A percentile compares a stretch with the other conserved stretches of the same genome.
phyloP scores from a whole-genome alignment of 2,113 vertebrate genomes.

The Eclectus roratus region DNA sequence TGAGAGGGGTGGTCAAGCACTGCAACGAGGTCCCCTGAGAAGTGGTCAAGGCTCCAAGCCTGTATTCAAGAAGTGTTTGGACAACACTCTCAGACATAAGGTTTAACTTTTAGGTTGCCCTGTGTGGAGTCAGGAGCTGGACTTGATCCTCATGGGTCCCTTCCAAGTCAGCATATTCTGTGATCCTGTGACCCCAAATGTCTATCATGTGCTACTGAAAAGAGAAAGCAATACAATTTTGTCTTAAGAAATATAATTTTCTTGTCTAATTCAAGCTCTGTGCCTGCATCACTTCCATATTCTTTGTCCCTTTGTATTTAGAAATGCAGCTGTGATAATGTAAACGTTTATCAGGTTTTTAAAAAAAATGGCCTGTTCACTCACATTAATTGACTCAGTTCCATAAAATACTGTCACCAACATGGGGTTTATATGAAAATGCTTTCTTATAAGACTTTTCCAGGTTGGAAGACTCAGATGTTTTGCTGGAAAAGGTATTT shows the following conservation, averaged over 20 bases:
- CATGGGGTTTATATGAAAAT: too few species aligned
- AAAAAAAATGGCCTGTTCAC: too few species aligned
- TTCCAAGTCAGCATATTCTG: neutral
- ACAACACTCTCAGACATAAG: rapidly evolving
- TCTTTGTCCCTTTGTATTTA: too few species aligned
- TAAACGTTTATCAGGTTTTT: too few species aligned
- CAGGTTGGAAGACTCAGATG: too few species aligned
- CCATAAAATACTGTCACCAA: too few species aligned
- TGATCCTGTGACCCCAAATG: neutral
- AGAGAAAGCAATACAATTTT: conserved; percentile 6
- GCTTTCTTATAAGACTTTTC: too few species aligned
- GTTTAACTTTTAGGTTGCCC: neutral
- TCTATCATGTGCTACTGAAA: neutral
- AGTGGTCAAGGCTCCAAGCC: neutral
- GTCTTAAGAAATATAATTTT: neutral
- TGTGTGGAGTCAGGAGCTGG: neutral
- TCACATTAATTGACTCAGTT: too few species aligned
- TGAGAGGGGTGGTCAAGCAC: neutral
- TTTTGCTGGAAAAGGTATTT: too few species aligned
- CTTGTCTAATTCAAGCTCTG: too few species aligned
- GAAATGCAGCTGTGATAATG: too few species aligned
- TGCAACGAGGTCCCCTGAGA: neutral
- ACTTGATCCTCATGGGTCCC: rapidly evolving
- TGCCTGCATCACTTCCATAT: too few species aligned
- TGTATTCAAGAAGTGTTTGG: neutral